Evolutionary conservation across 1,140 invertebrate species (phyloP), one percentile per base, ranked within the genome.

Genomic region (Lordiphosa collinella): DNA sequence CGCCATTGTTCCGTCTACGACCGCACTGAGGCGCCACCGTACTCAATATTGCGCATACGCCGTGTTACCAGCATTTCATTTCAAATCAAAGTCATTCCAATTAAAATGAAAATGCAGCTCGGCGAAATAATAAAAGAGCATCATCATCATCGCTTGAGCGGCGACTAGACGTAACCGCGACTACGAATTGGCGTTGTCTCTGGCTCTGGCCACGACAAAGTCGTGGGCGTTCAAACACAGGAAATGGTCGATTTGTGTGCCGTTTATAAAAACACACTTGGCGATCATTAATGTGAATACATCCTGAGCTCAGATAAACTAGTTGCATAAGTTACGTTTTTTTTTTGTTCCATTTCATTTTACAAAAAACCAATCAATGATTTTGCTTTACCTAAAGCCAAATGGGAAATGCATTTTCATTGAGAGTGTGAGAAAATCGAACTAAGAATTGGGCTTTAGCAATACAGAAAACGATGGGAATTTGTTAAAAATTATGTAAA

Each of bases 211-310:
- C 11, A 22, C 47, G 9, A 47, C 46, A 10, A 13, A 14, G n/a
- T 57, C 50, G 62, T 70, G 61, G 66, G 69, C 61, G 61, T 62
- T 37, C 40, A 70, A 44, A 44, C 41, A 57, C 66, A 66, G 70
- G 70, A 73, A 73, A 64, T 57, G 43, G 62, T 66, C 70, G 56
- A 73, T 73, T 73, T 67, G 58, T 61, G 64, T 52, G 62, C 50
- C 55, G 50, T 53, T 69, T 69, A 65, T 37, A 44, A 69, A 65
- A 55, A 44, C 61, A 34, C 29, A 65, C 31, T 49, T 34, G 37
- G 44, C 49, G 43, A 62, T 62, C 52, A 44, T 49, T 63, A 51
- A 66, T 66, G 37, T 51, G 49, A 53, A 67, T 67, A 52, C 62
- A 65, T 55, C 51, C 56, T 52, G 47, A 61, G 36, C 58, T 7